phyloP scores from a whole-genome alignment of 2,113 vertebrate species.

The Seriola rivoliana region DNA sequence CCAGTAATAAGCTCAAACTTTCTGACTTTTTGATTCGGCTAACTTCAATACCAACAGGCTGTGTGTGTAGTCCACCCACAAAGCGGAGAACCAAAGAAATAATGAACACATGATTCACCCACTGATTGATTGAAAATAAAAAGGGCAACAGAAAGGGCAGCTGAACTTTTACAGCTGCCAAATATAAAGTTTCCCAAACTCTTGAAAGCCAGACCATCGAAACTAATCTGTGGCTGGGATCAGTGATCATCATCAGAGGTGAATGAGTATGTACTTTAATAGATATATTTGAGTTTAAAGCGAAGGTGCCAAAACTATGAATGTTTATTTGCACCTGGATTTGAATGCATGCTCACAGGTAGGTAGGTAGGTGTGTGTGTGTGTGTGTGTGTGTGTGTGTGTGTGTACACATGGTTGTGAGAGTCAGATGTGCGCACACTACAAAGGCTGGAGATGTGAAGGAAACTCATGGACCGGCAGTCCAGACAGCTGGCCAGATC shows the following conservation, averaged over 20 bases:
- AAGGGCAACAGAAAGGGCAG: neutral
- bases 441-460: slow-evolving; percentile 68
- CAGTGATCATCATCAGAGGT: neutral
- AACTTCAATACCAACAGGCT: neutral
- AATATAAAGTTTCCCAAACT: slow-evolving; percentile 24
- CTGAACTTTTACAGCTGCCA: neutral
- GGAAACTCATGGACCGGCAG: slow-evolving; percentile 32
- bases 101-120: neutral
- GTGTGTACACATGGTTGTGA: neutral
- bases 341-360: neutral
- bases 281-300: neutral
- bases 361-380: neutral
- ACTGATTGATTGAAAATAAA: slow-evolving; percentile 2
- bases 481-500: slow-evolving; percentile 59
- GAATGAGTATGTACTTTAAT: neutral
- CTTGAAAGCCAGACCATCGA: neutral
- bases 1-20: neutral
- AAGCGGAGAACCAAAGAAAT: neutral
- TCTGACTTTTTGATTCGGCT: neutral
- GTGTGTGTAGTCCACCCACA: neutral
- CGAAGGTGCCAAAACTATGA: neutral
- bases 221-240: neutral
- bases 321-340: neutral
- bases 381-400: neutral
- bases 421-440: slow-evolving; percentile 13